Base-by-base conservation (phyloP, 2,797 vertebrate genomes). In the Botia almorhae region DNA sequence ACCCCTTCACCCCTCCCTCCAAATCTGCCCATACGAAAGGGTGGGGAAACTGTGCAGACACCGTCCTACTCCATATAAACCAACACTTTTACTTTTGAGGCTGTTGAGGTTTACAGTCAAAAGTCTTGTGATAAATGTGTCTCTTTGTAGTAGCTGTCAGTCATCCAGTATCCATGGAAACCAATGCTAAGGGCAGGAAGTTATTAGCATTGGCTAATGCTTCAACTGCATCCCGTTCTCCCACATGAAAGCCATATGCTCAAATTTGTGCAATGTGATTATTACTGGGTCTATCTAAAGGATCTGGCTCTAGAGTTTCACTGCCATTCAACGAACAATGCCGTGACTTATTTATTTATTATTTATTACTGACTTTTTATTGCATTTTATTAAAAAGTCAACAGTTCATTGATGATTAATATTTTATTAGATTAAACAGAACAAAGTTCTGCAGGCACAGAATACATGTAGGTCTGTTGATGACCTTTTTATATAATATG, bases 101-200 rank as follows among this genome's bases (percentile, higher is more conserved):
- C 29, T 48, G 55, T 58, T 70, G 39, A 77, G 64, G 23, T 78
- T 71, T 63, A 51, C 56, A 39, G 55, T 51, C 46, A 60, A 61
- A 87, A 21, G 72, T 55, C 75, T 71, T 69, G 63, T 83, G 63
- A 81, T 77, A 50, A 73, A 64, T 19, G 76, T 48, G n/a, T 48
- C 48, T 80, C 77, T 76, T 69, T 81, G 48, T 21, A 76, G 68
- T 39, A 14, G 29, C 81, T 75, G 78, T 71, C 79, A 85, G 68
- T 83, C 81, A 81, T 73, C 73, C 73, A 74, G 80, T 82, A 71
- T 71, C 76, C 74, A 83, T 81, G 78, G 60, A 56, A 26, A 81
- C 74, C 1, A 43, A 78, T 50, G 74, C 74, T 76, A 78, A 60
- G 76, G 74, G 74, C 65, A 17, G 65, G 36, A 80, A 77, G 36